A percentile compares a stretch with the other conserved stretches of the same genome.
Evolutionary conservation across 1,140 invertebrate species (phyloP).

Genomic region (Conopomorpha cramerella): DNA sequence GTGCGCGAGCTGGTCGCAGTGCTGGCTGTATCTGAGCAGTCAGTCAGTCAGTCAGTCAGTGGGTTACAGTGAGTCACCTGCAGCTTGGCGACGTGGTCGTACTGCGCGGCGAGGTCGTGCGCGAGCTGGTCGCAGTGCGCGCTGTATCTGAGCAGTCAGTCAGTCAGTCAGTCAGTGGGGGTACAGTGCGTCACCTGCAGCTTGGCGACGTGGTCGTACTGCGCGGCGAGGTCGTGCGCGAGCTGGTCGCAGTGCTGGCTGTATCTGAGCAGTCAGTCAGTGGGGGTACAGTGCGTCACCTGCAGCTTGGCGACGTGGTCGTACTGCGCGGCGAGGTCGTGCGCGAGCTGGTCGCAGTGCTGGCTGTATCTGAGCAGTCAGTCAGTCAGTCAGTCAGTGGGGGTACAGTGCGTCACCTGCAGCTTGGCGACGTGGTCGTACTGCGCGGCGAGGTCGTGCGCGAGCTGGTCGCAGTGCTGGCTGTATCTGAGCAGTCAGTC

Average conservation of each 20-base stretch:
- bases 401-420: no score
- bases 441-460: constrained; percentile 46
- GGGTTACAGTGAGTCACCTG: no score
- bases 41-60: no score
- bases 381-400: no score
- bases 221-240: constrained; percentile 65
- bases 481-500: no score
- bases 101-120: constrained; percentile 76
- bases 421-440: constrained; percentile 78
- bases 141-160: no score
- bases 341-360: constrained; percentile 21
- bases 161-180: no score
- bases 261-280: no score
- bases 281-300: no score
- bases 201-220: constrained; percentile 74
- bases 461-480: constrained; percentile 17
- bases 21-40: constrained; percentile 27
- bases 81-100: constrained; percentile 76
- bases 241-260: constrained; percentile 61
- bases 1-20: constrained; percentile 22
- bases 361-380: no score
- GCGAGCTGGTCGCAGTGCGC: constrained; percentile 76
- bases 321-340: constrained; percentile 55
- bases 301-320: constrained; percentile 79
- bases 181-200: no score